A percentile compares a stretch with the other conserved stretches of the same genome.
These are phyloP conservation scores for Scolanthus callimorphus DNA, from an alignment of 92 coral and sea anemone species.

Conservation along the genomic window DNA sequence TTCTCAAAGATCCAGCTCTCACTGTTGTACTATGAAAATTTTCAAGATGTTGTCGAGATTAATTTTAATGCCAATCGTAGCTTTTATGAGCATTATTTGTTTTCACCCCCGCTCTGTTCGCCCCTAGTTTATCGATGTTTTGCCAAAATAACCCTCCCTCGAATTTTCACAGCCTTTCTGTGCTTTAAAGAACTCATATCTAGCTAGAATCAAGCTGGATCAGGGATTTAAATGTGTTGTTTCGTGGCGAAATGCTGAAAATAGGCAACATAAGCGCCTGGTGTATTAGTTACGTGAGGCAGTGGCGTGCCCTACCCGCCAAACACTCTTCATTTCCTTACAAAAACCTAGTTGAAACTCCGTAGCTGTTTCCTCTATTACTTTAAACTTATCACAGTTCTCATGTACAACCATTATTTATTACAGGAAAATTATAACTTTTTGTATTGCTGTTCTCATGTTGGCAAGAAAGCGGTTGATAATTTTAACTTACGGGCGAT, in stretches of 20 bases:
- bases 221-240: not conserved
- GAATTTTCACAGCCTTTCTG: not conserved
- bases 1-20: slow-evolving; percentile 7
- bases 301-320: slow-evolving; percentile 28
- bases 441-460: not conserved
- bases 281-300: not conserved
- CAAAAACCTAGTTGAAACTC: slow-evolving; percentile 12
- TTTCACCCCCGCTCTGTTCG: not conserved
- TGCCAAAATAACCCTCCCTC: too few relatives aligned
- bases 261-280: not conserved
- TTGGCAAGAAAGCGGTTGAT: not conserved
- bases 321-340: not conserved
- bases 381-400: not conserved
- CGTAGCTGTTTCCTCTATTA: not conserved
- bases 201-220: not conserved
- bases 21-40: slow-evolving; percentile 8
- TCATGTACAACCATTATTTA: slow-evolving; percentile 9
- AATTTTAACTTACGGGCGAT: slow-evolving; percentile 10
- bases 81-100: slow-evolving; percentile 8
- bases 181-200: not conserved
- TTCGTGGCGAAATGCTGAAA: not conserved
- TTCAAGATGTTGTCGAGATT: slow-evolving; percentile 14
- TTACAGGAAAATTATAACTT: slow-evolving; percentile 53
- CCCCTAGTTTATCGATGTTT: too few relatives aligned
- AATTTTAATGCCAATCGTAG: slow-evolving; percentile 7